These are phyloP conservation scores for Abrostola triplasia DNA, from an alignment of 2,888 invertebrate species.

Conservation along the genomic window DNA sequence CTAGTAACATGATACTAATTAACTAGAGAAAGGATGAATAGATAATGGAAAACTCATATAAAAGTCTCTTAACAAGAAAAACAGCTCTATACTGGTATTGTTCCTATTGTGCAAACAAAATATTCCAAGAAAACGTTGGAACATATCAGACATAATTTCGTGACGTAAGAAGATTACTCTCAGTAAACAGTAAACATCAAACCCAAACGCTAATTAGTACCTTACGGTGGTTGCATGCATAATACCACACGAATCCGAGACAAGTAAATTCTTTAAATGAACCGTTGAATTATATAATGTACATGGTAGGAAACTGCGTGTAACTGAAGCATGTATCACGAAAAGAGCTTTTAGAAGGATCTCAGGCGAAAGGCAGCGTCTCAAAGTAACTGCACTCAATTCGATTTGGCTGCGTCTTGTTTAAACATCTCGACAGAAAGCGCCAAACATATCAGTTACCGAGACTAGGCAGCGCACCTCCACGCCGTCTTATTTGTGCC, in stretches of 20 bases:
- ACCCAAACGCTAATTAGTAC: no score
- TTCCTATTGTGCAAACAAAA: no score
- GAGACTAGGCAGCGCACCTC: slow-evolving; percentile 74
- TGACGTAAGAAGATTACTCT: no score
- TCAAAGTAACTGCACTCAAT: slow-evolving; percentile 78
- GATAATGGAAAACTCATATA: slow-evolving; percentile 32
- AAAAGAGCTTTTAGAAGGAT: slow-evolving; percentile 36
- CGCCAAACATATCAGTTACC: slow-evolving; percentile 85
- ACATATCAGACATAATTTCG: no score
- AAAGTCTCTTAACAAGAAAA: slow-evolving; percentile 5
- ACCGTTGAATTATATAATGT: neutral
- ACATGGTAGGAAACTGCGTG: slow-evolving; percentile 16
- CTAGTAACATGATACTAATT: slow-evolving; percentile 73
- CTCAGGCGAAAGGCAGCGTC: slow-evolving; percentile 54
- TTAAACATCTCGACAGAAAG: slow-evolving; percentile 75
- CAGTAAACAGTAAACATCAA: no score
- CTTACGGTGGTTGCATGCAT: no score
- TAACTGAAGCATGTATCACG: slow-evolving; percentile 22
- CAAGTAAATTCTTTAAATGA: slow-evolving; percentile 3
- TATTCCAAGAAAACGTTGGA: no score
- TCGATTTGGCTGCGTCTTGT: slow-evolving; percentile 75
- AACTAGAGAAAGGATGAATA: slow-evolving; percentile 46
- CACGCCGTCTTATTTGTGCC: slow-evolving; percentile 72
- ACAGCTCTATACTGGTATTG: neutral
- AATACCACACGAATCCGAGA: neutral